These are phyloP conservation scores for Argentina silus DNA, from an alignment of 2,797 vertebrate species.

Conservation along the genomic window DNA sequence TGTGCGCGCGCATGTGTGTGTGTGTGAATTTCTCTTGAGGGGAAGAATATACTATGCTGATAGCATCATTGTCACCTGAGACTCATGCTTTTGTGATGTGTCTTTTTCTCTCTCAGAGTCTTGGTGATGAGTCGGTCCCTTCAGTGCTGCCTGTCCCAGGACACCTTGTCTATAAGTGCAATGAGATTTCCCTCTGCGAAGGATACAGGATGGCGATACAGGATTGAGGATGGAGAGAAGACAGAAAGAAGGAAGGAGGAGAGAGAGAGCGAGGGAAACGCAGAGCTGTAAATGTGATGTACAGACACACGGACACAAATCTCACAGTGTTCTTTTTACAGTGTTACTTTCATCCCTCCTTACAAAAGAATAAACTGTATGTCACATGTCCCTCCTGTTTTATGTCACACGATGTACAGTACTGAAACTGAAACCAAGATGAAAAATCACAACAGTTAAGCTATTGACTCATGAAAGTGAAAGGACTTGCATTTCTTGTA, in stretches of 20 bases:
- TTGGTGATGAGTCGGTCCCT: conserved; percentile 60
- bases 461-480: conserved; percentile 76
- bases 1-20: no score
- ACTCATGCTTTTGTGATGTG: conserved; percentile 28
- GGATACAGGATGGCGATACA: conserved; percentile 84
- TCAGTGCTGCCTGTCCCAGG: conserved; percentile 86
- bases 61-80: not conserved
- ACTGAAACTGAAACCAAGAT: conserved; percentile 61
- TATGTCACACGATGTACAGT: conserved; percentile 71
- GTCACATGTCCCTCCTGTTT: conserved; percentile 69
- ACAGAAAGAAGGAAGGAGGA: conserved; percentile 16
- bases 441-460: conserved; percentile 59
- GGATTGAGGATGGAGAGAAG: conserved; percentile 69
- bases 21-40: not conserved
- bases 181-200: conserved; percentile 91
- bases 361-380: conserved; percentile 79
- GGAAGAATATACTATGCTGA: not conserved
- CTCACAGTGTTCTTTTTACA: conserved; percentile 82
- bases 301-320: conserved; percentile 93
- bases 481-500: conserved; percentile 93
- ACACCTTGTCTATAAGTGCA: conserved; percentile 85
- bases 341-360: conserved; percentile 78
- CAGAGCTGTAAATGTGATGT: conserved; percentile 96
- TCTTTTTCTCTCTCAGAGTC: conserved; percentile 67
- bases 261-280: conserved; percentile 25